phyloP scores from a whole-genome alignment of 1,140 invertebrate genomes.

The Papilio xuthus region DNA sequence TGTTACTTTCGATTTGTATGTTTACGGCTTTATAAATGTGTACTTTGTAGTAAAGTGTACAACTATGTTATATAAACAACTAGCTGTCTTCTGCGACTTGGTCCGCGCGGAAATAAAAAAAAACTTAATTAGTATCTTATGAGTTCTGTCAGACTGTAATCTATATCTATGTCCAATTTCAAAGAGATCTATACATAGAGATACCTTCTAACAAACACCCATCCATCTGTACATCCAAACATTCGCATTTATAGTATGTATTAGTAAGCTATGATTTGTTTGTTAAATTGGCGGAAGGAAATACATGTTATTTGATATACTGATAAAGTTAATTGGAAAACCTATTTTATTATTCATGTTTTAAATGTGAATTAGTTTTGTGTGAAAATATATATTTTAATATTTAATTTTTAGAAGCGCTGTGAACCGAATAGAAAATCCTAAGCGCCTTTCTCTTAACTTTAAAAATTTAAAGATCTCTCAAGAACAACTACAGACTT shows the following conservation, averaged over 20 bases:
- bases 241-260: too few species aligned
- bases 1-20: conserved; percentile 61
- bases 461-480: background rate
- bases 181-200: too few species aligned
- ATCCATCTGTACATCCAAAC: too few species aligned
- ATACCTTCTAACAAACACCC: too few species aligned
- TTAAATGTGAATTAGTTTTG: too few species aligned
- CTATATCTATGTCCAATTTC: too few species aligned
- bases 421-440: background rate
- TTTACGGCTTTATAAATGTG: conserved; percentile 49
- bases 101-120: too few species aligned
- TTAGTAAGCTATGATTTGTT: too few species aligned
- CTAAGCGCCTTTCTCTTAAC: background rate
- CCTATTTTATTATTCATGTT: background rate
- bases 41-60: conserved; percentile 9
- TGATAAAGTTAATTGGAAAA: background rate
- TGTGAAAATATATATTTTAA: background rate
- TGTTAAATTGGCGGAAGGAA: too few species aligned
- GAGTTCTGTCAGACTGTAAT: too few species aligned
- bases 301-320: background rate
- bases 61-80: conserved; percentile 1
- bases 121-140: too few species aligned
- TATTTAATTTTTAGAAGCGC: background rate
- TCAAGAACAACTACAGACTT: conserved; percentile 6
- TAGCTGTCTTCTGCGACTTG: background rate